Conservation (phyloP, 2,113 vertebrate species). For the Fulmarus glacialis region DNA sequence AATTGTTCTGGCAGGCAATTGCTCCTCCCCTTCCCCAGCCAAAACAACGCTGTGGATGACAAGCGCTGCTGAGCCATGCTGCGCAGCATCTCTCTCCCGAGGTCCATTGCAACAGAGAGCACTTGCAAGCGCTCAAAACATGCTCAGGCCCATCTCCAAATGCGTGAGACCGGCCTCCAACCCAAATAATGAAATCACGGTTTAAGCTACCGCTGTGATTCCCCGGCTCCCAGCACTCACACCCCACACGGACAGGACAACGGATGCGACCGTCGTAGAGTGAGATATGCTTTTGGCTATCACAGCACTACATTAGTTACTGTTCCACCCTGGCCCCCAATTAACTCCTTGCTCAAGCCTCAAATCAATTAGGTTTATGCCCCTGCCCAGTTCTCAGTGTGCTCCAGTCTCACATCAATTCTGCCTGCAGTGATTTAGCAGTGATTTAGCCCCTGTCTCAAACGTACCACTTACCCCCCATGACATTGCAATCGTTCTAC, state of each 20-base stretch:
- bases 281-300: slow-evolving; percentile 66
- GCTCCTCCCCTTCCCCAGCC: neutral
- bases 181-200: neutral
- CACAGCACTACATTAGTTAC: slow-evolving; percentile 47
- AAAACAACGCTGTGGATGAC: neutral
- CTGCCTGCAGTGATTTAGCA: slow-evolving; percentile 70
- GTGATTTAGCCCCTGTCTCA: slow-evolving; percentile 70
- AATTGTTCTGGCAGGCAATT: neutral
- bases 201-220: neutral
- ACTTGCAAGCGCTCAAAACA: neutral
- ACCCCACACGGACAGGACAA: neutral
- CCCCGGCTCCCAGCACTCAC: neutral
- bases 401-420: slow-evolving; percentile 68
- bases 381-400: slow-evolving; percentile 66
- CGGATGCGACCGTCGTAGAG: rapidly evolving
- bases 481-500: slow-evolving; percentile 64
- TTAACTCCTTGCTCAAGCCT: slow-evolving; percentile 67
- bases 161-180: rapidly evolving
- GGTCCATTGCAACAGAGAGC: rapidly evolving
- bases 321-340: slow-evolving; percentile 67
- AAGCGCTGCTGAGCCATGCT: neutral
- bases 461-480: slow-evolving; percentile 61
- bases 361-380: slow-evolving; percentile 72
- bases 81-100: rapidly evolving
- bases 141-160: neutral